These are phyloP conservation scores for Amphipoea oculea DNA, from an alignment of 2,888 invertebrate genomes.

Conservation along the genomic window DNA sequence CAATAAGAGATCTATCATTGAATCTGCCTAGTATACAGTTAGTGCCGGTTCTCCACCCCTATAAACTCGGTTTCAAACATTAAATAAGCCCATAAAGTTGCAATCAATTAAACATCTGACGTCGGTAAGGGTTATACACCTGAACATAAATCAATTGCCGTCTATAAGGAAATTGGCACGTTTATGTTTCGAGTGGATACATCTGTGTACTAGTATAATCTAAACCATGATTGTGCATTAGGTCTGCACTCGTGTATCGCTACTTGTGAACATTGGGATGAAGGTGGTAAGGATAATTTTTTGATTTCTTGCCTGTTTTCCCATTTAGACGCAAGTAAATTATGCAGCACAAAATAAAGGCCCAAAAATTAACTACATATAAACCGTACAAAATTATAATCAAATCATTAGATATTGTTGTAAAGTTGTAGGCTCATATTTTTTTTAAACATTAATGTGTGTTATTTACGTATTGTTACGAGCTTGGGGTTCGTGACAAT, in stretches of 20 bases:
- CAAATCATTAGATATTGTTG: background rate
- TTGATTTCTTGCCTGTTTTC: background rate
- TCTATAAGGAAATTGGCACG: constrained; percentile 73
- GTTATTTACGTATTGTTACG: background rate
- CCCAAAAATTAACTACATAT: background rate
- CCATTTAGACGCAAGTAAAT: background rate
- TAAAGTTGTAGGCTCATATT: too few relatives aligned
- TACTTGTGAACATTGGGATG: background rate
- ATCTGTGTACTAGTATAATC: constrained; percentile 34
- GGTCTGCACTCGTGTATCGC: constrained; percentile 20
- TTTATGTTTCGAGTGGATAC: constrained; percentile 65
- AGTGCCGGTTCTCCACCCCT: constrained; percentile 62
- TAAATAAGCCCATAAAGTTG: constrained; percentile 73
- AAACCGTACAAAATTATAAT: background rate
- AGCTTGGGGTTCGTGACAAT: too few relatives aligned
- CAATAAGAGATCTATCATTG: constrained; percentile 69
- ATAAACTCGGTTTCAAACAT: constrained; percentile 69
- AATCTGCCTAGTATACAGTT: constrained; percentile 65
- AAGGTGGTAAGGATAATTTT: background rate
- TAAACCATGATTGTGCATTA: constrained; percentile 37
- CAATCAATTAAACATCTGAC: constrained; percentile 72
- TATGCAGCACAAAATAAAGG: background rate
- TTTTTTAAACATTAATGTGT: background rate
- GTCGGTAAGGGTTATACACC: constrained; percentile 63
- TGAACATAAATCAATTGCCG: constrained; percentile 72